Conservation (phyloP, 2,113 vertebrate species). For the Nanorana parkeri region DNA sequence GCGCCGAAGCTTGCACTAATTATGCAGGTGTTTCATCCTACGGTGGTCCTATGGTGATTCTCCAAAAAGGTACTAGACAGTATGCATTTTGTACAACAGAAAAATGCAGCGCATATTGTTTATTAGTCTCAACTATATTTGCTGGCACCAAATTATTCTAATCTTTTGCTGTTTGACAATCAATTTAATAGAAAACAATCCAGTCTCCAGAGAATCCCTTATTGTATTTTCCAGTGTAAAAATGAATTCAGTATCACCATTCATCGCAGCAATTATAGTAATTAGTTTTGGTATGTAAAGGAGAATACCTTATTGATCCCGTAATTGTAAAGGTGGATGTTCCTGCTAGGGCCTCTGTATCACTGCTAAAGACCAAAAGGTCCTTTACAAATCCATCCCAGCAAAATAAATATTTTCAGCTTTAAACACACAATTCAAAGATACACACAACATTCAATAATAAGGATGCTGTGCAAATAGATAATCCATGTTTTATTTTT, state of each 20-base stretch:
- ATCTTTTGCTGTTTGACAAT: not conserved
- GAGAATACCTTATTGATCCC: constrained; percentile 14
- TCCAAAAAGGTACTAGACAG: too few relatives aligned
- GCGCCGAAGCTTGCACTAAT: too few relatives aligned
- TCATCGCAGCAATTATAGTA: constrained; percentile 25
- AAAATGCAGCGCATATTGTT: too few relatives aligned
- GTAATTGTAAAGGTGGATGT: constrained; percentile 24
- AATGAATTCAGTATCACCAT: not conserved
- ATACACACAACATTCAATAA: too few relatives aligned
- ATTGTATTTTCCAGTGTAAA: not conserved
- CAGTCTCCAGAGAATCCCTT: not conserved
- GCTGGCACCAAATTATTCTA: not conserved
- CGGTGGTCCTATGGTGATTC: too few relatives aligned
- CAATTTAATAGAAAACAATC: not conserved
- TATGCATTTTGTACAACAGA: too few relatives aligned
- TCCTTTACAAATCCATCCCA: not conserved
- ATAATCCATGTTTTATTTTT: too few relatives aligned
- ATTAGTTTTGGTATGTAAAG: constrained; percentile 31
- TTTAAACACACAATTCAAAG: too few relatives aligned
- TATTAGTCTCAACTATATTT: not conserved
- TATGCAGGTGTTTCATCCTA: too few relatives aligned
- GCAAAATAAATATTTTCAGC: not conserved
- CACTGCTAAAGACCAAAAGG: constrained; percentile 4
- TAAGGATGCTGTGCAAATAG: too few relatives aligned
- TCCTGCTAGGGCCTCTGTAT: not conserved